Evolutionary conservation across 2,113 vertebrate species (phyloP), one percentile per base, ranked within the genome.

Genomic region (Tachycineta bicolor): DNA sequence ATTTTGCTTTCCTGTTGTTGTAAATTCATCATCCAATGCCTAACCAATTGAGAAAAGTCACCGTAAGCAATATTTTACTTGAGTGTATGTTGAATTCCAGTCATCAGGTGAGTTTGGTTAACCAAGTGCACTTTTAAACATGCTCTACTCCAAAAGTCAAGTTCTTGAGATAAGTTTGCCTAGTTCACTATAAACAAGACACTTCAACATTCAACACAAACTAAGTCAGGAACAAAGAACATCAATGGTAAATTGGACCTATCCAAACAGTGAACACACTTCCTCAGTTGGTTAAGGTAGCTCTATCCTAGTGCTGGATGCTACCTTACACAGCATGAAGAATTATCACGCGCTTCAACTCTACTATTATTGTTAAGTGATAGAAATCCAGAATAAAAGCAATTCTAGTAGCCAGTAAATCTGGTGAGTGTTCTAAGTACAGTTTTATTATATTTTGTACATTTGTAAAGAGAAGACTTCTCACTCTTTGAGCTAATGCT

Each of bases 11-110:
- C 98, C 98, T 53, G 97, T 94, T 75, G 98, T 78, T 47, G 96
- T 75, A 29, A 97, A 96, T 55, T 99, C 98, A 63, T 99, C 98
- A 89, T 99, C 99, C 94, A 98, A 89, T 50, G 98, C 98, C 99
- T 99, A 94, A 63, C 41, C 82, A 89, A 97, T 87, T 44, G 55
- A 96, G 79, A 95, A 90, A 73, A 95, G 69, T 60, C 43, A 90
- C 5, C 0, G 9, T 96, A n/a, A 97, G n/a, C 34, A 83, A 63
- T 21, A 24, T 75, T 96, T 87, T 83, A 75, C 23, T 75, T 86
- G 34, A 67, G 23, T 43, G 1, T 37, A 43, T 7, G 24, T 17
- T 91, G 22, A 86, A 79, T 73, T 93, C 49, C 31, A 67, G 55
- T 60, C 92, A 41, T 15, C 31, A 47, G 34, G 1, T 52, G 34